Evolutionary conservation across 2,888 invertebrate species (phyloP), one percentile per base, ranked within the genome.

Genomic region (Marronus borbonicus): DNA sequence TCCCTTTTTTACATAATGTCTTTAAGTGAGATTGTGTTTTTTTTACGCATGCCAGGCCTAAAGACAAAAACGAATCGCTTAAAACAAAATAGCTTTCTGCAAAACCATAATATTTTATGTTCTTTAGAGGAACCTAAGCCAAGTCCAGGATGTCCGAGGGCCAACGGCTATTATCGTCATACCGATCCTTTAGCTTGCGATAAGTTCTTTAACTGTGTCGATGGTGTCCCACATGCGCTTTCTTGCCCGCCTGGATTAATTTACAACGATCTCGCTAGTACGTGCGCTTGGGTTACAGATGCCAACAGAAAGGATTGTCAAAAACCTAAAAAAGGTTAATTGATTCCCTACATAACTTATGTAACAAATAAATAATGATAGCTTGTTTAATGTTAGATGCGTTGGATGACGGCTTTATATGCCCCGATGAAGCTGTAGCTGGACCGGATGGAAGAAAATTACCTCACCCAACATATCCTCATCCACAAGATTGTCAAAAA

Each of bases 401-500:
- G 44, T 90, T 95, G 7, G 93, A 94, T 76, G 95, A 95, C 81
- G 95, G 95, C 2, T 95, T 95, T 89, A 89, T 92, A 1, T 96
- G 95, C 85, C 95, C 95, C 0, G 92, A 92, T 52, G 94, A 92
- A 2, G 92, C 93, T 69, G 91, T 92, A 2, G 87, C 91, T 81
- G 93, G 93, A 0, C 93, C 93, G 50, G 92, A 92, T 79, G 94
- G 94, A 12, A 90, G 93, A 75, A 90, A 91, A 0, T 89, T 94
- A 1, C 94, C 94, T 0, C 95, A 95, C 88, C 95, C 95, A 0
- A 94, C 94, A 0, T 95, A 92, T 89, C 92, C 95, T 1, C 94
- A 95, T 88, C 93, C 94, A 0, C 93, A 93, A 31, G 95, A 95
- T 87, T 96, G 95, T 86, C 93, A 93, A 85, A 95, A 94, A 86